Evolutionary conservation across 23 tunicate species (phyloP).

Genomic region (Diplosoma virens): DNA sequence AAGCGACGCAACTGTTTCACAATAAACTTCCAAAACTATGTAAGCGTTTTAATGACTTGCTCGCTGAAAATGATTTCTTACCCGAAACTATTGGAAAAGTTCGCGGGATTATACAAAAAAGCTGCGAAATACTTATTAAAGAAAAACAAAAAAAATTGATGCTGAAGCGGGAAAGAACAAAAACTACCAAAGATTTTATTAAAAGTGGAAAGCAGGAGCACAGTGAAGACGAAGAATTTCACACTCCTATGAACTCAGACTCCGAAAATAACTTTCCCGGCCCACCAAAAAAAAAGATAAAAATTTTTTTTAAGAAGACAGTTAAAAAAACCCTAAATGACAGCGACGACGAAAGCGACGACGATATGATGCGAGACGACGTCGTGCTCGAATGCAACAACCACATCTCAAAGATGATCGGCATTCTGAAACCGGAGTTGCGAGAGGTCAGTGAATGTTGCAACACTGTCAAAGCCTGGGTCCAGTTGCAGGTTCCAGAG

Average conservation of each 20-base stretch:
- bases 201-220: not conserved
- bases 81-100: constrained; percentile 22
- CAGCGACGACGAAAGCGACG: constrained; percentile 58
- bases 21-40: constrained; percentile 40
- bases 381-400: constrained; percentile 59
- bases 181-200: not conserved
- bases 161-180: not conserved
- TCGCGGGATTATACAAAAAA: constrained; percentile 11
- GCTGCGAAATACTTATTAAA: constrained; percentile 48
- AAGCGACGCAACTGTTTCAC: constrained; percentile 36
- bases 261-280: constrained; percentile 33
- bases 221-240: constrained; percentile 54
- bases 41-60: constrained; percentile 29
- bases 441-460: constrained; percentile 71
- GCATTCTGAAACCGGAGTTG: constrained; percentile 62
- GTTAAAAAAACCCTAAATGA: constrained; percentile 25
- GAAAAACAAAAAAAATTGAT: constrained; percentile 21
- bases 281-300: constrained; percentile 29
- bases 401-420: constrained; percentile 50
- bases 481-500: constrained; percentile 83
- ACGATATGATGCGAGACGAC: constrained; percentile 15
- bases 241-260: constrained; percentile 88
- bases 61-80: constrained; percentile 31
- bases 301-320: constrained; percentile 24
- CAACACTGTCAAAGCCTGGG: constrained; percentile 86